Percentiles rank a stretch among this genome's conserved stretches.
Conservation (phyloP, 2,888 invertebrate species). For the Meteorus colon region DNA sequence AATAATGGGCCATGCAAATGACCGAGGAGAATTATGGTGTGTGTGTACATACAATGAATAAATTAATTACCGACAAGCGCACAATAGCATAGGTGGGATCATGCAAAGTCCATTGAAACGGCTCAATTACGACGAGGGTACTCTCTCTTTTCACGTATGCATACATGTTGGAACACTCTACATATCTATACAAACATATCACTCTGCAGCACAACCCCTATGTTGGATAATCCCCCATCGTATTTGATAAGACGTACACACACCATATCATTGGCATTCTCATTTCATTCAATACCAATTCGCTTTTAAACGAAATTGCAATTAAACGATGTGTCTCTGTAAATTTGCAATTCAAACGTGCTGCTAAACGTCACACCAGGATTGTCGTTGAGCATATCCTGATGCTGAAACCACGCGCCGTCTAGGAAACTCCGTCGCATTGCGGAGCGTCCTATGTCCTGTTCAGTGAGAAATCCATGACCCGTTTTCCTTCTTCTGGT, state of each 20-base stretch:
- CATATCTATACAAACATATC: background rate
- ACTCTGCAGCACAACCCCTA: background rate
- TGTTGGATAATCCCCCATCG: slow-evolving; percentile 29
- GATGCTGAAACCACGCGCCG: slow-evolving; percentile 8
- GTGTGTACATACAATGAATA: slow-evolving; percentile 42
- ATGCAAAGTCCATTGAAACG: slow-evolving; percentile 43
- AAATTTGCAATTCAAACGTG: slow-evolving; percentile 54
- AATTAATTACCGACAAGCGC: slow-evolving; percentile 48
- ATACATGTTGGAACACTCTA: background rate
- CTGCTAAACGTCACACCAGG: slow-evolving; percentile 21
- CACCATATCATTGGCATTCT: slow-evolving; percentile 23
- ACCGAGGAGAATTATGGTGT: slow-evolving; percentile 2
- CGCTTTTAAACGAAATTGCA: slow-evolving; percentile 45
- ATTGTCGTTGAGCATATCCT: slow-evolving; percentile 16
- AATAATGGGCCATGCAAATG: slow-evolving; percentile 23
- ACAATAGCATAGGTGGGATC: slow-evolving; percentile 26
- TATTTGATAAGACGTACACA: slow-evolving; percentile 19
- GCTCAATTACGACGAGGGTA: slow-evolving; percentile 49
- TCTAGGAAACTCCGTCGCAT: slow-evolving; percentile 37
- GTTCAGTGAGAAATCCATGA: slow-evolving; percentile 32
- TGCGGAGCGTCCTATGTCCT: slow-evolving; percentile 40
- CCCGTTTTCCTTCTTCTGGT: slow-evolving; percentile 37
- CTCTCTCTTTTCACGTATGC: slow-evolving; percentile 2
- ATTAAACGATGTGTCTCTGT: slow-evolving; percentile 46
- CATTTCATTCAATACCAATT: slow-evolving; percentile 17